These are phyloP conservation scores for Aplocera efformata DNA, from an alignment of 2,888 invertebrate genomes.

Conservation along the genomic window DNA sequence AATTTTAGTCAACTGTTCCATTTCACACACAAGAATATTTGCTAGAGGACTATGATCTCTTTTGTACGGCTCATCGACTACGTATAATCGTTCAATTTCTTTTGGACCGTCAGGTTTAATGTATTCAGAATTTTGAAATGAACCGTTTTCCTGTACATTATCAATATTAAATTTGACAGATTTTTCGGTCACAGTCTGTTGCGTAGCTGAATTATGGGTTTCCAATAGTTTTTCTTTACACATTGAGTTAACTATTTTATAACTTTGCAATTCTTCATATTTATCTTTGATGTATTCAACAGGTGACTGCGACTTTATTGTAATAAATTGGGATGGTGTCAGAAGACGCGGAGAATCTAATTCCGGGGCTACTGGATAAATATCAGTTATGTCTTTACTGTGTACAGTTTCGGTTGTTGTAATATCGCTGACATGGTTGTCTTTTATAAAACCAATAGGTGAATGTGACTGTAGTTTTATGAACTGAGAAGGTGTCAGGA, in stretches of 20 bases:
- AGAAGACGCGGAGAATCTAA: conserved; percentile 12
- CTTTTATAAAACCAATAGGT: too few relatives aligned
- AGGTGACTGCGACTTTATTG: conserved; percentile 32
- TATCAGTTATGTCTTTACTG: too few relatives aligned
- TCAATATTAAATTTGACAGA: conserved; percentile 28
- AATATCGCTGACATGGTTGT: too few relatives aligned
- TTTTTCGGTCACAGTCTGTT: conserved; percentile 10
- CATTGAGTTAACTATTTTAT: conserved; percentile 70
- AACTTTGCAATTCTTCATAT: conserved; percentile 68
- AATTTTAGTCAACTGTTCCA: conserved; percentile 61
- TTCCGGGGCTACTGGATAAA: too few relatives aligned
- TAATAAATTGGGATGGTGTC: conserved; percentile 16
- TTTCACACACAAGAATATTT: conserved; percentile 53
- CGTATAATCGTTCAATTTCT: conserved; percentile 14
- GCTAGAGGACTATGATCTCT: conserved; percentile 58
- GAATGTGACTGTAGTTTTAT: conserved; percentile 9
- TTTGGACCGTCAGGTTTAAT: conserved; percentile 5
- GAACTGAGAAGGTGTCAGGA: conserved; percentile 16
- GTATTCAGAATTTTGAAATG: conserved; percentile 6
- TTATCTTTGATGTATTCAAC: conserved; percentile 57
- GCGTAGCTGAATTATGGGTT: conserved; percentile 23
- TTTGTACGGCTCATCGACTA: conserved; percentile 30
- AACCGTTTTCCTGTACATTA: conserved; percentile 3
- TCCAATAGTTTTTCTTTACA: conserved; percentile 55
- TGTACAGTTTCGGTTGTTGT: too few relatives aligned